Percentiles rank a stretch among this genome's conserved stretches.
Evolutionary conservation across 2,888 invertebrate species (phyloP).

Genomic region (Metellina segmentata): DNA sequence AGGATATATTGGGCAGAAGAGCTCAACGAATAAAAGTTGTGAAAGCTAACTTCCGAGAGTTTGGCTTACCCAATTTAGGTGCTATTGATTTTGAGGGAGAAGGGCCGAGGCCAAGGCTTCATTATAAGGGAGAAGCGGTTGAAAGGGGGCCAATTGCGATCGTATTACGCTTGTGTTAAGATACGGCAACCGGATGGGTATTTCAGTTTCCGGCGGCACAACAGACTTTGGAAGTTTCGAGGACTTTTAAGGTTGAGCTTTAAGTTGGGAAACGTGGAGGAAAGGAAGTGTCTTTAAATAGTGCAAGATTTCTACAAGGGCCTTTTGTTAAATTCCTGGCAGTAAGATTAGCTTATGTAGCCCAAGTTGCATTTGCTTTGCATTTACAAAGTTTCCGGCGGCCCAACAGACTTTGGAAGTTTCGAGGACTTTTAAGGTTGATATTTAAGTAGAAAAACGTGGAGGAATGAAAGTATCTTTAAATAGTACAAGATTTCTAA

Average conservation of each 20-base stretch:
- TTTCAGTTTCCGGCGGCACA: conserved; percentile 15
- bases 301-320: too few species aligned
- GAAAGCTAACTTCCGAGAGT: conserved; percentile 64
- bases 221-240: conserved; percentile 14
- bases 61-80: conserved; percentile 69
- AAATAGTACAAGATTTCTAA: too few species aligned
- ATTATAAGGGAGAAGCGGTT: neutral
- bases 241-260: neutral
- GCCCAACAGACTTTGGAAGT: conserved; percentile 28
- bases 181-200: conserved; percentile 21
- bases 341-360: too few species aligned
- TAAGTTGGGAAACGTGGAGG: neutral
- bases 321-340: too few species aligned
- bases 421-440: neutral
- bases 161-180: conserved; percentile 44
- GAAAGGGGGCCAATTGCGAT: conserved; percentile 22
- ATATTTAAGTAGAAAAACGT: neutral
- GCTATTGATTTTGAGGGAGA: conserved; percentile 56
- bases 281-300: neutral
- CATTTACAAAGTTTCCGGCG: neutral
- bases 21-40: conserved; percentile 70
- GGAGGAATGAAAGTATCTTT: neutral
- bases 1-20: conserved; percentile 65
- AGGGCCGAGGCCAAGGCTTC: neutral
- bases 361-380: too few species aligned